These are phyloP conservation scores for Todus mexicanus DNA, from an alignment of 2,797 vertebrate genomes.

Conservation along the genomic window DNA sequence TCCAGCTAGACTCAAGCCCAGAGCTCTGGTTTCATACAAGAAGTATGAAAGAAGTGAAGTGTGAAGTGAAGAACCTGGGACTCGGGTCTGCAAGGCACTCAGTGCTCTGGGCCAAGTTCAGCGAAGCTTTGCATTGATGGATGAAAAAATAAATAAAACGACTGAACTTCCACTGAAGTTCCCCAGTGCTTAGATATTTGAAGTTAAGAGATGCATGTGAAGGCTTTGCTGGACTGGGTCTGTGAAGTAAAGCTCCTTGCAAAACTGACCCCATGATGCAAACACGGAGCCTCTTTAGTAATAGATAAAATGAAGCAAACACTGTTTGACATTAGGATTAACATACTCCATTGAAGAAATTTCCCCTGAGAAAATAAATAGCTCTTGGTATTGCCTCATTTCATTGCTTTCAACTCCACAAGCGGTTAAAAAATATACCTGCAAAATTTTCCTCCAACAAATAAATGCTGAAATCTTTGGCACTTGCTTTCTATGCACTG, in stretches of 20 bases:
- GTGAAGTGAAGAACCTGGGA: background rate
- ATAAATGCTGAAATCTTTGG: conserved; percentile 55
- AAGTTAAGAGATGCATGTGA: background rate
- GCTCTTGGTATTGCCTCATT: conserved; percentile 12
- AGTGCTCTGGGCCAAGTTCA: background rate
- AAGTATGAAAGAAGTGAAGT: too few species aligned
- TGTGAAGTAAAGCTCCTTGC: background rate
- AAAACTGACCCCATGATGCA: conserved; percentile 34
- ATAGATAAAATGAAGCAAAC: conserved; percentile 43
- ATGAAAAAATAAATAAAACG: background rate
- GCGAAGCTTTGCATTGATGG: background rate
- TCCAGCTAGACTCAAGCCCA: conserved; percentile 2
- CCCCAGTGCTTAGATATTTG: background rate
- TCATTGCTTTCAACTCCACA: conserved; percentile 45
- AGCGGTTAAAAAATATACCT: background rate
- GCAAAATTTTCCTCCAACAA: conserved; percentile 44
- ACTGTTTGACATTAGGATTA: background rate
- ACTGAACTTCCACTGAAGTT: background rate
- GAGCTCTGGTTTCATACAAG: background rate
- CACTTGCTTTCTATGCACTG: background rate
- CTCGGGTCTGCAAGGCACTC: background rate
- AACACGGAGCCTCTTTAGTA: conserved; percentile 16
- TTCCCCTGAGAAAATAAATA: conserved; percentile 61
- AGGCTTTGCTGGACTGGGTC: background rate
- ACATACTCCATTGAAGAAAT: conserved; percentile 30